These are phyloP conservation scores for Sterrhoptilus dennistouni DNA, from an alignment of 2,113 vertebrate species.

Conservation along the genomic window DNA sequence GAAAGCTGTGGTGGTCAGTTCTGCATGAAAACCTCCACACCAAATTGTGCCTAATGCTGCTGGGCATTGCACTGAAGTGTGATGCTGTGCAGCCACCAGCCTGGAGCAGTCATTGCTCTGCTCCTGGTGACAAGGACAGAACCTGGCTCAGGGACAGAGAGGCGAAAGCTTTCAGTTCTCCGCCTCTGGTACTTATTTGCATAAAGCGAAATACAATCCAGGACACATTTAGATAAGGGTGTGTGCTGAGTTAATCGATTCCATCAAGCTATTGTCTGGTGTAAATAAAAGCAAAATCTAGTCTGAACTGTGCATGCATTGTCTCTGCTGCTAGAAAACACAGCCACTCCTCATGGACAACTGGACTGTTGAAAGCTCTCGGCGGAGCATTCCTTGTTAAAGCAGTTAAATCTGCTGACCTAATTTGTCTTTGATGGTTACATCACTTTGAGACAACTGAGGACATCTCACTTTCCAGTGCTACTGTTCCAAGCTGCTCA, in stretches of 20 bases:
- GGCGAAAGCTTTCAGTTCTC: neutral
- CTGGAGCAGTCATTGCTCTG: neutral
- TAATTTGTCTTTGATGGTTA: constrained; percentile 21
- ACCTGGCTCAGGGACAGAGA: neutral
- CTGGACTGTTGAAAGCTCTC: neutral
- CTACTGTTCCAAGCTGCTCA: neutral
- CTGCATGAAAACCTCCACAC: neutral
- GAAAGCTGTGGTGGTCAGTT: neutral
- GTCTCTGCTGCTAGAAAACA: neutral
- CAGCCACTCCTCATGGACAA: neutral
- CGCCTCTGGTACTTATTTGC: neutral
- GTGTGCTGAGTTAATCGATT: neutral
- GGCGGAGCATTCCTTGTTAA: neutral
- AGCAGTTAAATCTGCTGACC: constrained; percentile 17
- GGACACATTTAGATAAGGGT: neutral
- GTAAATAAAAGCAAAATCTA: neutral
- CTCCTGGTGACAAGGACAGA: neutral
- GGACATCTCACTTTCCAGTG: neutral
- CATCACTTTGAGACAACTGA: constrained; percentile 41
- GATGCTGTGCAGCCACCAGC: neutral
- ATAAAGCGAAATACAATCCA: neutral
- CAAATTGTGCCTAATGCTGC: neutral
- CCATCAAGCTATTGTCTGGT: neutral
- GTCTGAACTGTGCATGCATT: neutral
- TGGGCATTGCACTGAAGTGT: neutral